Conservation (phyloP, 2,888 invertebrate species). For the Epicampocera succincta region DNA sequence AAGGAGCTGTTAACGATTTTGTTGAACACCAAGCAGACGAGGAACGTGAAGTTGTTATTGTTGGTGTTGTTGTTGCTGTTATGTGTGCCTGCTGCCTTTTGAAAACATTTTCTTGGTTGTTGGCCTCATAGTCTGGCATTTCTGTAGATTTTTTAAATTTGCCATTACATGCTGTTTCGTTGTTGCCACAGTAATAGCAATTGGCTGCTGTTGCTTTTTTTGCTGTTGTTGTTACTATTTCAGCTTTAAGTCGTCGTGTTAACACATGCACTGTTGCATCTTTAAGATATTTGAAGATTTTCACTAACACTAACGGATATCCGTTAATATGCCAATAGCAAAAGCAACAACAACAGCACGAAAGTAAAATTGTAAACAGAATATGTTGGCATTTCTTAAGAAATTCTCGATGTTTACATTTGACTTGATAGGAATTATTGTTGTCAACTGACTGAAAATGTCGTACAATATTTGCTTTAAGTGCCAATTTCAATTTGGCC, state of each 20-base stretch:
- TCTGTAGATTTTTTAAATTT: slow-evolving; percentile 53
- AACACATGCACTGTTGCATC: slow-evolving; percentile 62
- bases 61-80: not conserved
- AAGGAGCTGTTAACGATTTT: slow-evolving; percentile 68
- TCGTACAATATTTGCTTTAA: slow-evolving; percentile 15
- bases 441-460: slow-evolving; percentile 23
- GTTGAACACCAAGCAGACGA: slow-evolving; percentile 33
- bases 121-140: slow-evolving; percentile 53
- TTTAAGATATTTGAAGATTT: slow-evolving; percentile 63
- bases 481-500: slow-evolving; percentile 18
- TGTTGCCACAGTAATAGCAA: slow-evolving; percentile 4
- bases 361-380: slow-evolving; percentile 22
- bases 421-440: slow-evolving; percentile 39
- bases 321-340: slow-evolving; percentile 61
- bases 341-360: slow-evolving; percentile 5
- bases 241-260: slow-evolving; percentile 55
- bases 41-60: not conserved
- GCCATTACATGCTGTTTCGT: slow-evolving; percentile 42
- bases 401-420: slow-evolving; percentile 41
- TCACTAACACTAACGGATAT: slow-evolving; percentile 61
- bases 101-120: slow-evolving; percentile 49
- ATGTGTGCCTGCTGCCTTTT: slow-evolving; percentile 9
- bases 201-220: slow-evolving; percentile 28
- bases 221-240: slow-evolving; percentile 64
- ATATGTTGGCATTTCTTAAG: slow-evolving; percentile 48